These are phyloP conservation scores for Anhinga anhinga DNA, from an alignment of 2,113 vertebrate species.

Conservation along the genomic window DNA sequence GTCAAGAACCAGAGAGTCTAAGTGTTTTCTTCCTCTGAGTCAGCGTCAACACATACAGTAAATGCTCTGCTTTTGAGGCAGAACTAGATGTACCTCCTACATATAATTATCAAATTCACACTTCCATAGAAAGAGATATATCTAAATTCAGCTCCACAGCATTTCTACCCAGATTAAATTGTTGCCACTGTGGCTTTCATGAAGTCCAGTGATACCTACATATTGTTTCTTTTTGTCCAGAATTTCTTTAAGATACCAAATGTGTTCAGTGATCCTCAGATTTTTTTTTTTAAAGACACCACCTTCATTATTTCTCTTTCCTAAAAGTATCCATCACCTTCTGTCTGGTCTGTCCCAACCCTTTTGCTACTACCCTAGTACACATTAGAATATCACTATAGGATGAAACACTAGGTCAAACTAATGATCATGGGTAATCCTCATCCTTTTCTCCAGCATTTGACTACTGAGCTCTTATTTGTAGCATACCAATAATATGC, in stretches of 20 bases:
- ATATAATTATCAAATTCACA: background rate
- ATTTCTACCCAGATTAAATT: background rate
- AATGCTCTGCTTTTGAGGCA: background rate
- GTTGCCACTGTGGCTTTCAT: background rate
- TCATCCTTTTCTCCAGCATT: background rate
- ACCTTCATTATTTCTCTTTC: background rate
- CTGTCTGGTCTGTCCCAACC: background rate
- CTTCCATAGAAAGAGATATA: background rate
- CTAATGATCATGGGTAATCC: background rate
- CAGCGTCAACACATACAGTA: background rate
- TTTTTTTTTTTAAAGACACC: background rate
- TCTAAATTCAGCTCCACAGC: background rate
- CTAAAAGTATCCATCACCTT: background rate
- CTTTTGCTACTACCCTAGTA: background rate
- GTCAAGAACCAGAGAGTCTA: background rate
- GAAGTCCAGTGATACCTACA: rapidly evolving
- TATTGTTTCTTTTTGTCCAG: background rate
- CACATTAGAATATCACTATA: background rate
- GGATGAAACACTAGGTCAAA: background rate
- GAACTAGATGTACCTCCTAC: background rate
- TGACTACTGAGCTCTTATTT: background rate
- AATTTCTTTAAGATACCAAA: background rate
- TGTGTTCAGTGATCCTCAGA: background rate
- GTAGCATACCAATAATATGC: background rate
- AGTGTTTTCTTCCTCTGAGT: background rate